Conservation (phyloP, 2,888 invertebrate genomes). For the Amphimallon solstitiale region DNA sequence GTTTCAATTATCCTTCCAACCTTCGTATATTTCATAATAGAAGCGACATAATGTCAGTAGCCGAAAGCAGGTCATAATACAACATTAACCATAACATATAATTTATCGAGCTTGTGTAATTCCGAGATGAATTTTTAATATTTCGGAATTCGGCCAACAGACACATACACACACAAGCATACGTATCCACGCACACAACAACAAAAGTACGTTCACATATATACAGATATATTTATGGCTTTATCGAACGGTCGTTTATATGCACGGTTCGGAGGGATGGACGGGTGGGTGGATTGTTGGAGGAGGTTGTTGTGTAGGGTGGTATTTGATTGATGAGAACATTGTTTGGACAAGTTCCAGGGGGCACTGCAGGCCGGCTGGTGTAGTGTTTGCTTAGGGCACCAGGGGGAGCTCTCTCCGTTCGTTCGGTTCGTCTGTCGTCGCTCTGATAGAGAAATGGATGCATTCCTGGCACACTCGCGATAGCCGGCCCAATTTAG, state of each 20-base stretch:
- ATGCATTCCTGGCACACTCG: conserved; percentile 43
- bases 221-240: conserved; percentile 36
- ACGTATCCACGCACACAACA: background rate
- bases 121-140: background rate
- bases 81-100: background rate
- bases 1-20: too few species aligned
- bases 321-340: conserved; percentile 61
- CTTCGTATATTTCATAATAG: too few species aligned
- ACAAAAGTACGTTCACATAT: background rate
- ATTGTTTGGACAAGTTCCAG: conserved; percentile 60
- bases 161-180: background rate
- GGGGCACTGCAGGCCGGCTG: conserved; percentile 57
- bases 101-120: conserved; percentile 2
- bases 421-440: conserved; percentile 45
- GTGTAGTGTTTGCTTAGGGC: conserved; percentile 59
- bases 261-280: conserved; percentile 32
- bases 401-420: conserved; percentile 45
- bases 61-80: background rate
- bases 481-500: conserved; percentile 46
- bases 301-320: conserved; percentile 50
- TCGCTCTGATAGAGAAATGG: conserved; percentile 43
- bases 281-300: conserved; percentile 42
- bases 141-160: background rate
- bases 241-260: conserved; percentile 35
- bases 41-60: background rate